phyloP scores from a whole-genome alignment of 2,888 invertebrate species.

The Labia minor region DNA sequence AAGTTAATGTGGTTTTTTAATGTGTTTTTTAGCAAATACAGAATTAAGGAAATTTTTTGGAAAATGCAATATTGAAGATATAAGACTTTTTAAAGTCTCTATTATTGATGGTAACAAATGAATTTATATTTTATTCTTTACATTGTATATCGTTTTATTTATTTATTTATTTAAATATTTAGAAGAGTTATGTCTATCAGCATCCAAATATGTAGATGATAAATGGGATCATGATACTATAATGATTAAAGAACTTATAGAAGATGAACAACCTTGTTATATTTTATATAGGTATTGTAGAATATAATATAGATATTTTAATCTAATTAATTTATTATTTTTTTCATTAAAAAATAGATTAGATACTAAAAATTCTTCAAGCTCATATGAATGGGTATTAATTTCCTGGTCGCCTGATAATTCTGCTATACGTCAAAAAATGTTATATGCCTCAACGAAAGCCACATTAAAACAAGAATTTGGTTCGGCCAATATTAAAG shows the following conservation, averaged over 20 bases:
- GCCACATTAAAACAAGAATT: conserved; percentile 95
- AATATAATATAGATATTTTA: conserved; percentile 13
- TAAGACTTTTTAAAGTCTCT: conserved; percentile 68
- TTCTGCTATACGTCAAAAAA: conserved; percentile 84
- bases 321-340: not conserved
- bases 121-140: conserved; percentile 20
- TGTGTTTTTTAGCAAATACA: conserved; percentile 60
- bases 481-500: conserved; percentile 84
- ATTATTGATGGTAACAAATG: conserved; percentile 67
- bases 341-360: conserved; percentile 40
- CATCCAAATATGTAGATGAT: conserved; percentile 53
- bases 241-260: conserved; percentile 56
- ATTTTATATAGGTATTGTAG: conserved; percentile 62
- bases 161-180: conserved; percentile 33
- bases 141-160: conserved; percentile 3
- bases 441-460: conserved; percentile 96
- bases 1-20: conserved; percentile 19
- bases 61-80: conserved; percentile 69
- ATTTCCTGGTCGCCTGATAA: conserved; percentile 92
- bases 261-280: conserved; percentile 79
- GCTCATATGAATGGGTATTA: conserved; percentile 84
- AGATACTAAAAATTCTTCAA: conserved; percentile 59
- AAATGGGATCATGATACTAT: conserved; percentile 80
- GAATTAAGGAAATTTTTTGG: conserved; percentile 69
- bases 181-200: conserved; percentile 66